Evolutionary conservation across 2,888 invertebrate species (phyloP).

Genomic region (Ormia ochracea): DNA sequence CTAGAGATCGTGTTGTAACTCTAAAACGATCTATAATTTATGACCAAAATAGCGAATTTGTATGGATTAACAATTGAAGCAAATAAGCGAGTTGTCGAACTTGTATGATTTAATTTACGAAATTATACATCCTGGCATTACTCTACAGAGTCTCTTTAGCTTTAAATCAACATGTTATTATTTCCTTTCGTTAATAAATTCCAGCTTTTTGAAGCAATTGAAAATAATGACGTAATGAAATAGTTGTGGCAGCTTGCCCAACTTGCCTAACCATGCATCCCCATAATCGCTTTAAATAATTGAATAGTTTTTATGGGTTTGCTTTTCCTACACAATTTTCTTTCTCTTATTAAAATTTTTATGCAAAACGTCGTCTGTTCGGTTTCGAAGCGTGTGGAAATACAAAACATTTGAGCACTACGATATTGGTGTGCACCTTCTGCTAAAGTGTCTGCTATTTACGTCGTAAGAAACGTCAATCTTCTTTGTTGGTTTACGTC

Average conservation of each 20-base stretch:
- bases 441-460: not conserved
- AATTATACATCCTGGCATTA: not conserved
- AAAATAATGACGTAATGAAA: not conserved
- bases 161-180: not conserved
- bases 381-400: not conserved
- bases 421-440: not conserved
- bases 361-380: constrained; percentile 16
- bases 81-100: constrained; percentile 8
- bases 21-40: constrained; percentile 1
- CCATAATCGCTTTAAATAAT: constrained; percentile 41
- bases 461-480: not conserved
- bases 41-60: not conserved
- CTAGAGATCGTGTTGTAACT: not conserved
- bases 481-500: not conserved
- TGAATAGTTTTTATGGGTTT: constrained; percentile 11
- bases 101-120: not conserved
- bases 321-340: constrained; percentile 16
- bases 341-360: not conserved
- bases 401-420: not conserved
- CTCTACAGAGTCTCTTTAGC: not conserved
- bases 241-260: constrained; percentile 22
- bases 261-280: constrained; percentile 21
- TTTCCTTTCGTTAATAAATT: constrained; percentile 4
- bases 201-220: not conserved
- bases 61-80: constrained; percentile 16